phyloP scores from a whole-genome alignment of 2,797 vertebrate species.

The Sebastes steindachneri region DNA sequence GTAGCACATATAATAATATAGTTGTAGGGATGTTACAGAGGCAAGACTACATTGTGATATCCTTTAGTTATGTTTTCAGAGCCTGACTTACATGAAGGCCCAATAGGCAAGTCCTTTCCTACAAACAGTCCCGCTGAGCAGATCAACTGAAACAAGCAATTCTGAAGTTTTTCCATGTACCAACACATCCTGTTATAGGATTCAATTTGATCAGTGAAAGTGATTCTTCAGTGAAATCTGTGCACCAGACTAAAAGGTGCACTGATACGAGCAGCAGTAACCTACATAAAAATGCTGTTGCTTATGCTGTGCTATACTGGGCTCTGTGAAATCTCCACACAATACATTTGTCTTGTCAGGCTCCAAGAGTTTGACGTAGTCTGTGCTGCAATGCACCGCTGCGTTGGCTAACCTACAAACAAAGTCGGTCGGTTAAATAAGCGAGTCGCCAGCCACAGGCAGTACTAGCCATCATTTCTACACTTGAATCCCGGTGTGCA shows the following conservation, averaged over 20 bases:
- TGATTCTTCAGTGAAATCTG: not conserved
- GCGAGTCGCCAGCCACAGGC: not conserved
- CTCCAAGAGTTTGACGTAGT: not conserved
- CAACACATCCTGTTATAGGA: not conserved
- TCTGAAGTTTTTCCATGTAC: not conserved
- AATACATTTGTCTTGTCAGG: slow-evolving; percentile 10
- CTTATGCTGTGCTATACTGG: not conserved
- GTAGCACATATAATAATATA: not conserved
- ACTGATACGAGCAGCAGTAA: not conserved
- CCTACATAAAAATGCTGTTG: not conserved
- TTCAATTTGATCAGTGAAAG: not conserved
- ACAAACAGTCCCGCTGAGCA: not conserved
- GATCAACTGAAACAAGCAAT: not conserved
- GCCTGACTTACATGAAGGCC: not conserved
- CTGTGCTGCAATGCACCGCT: not conserved
- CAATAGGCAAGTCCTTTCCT: not conserved
- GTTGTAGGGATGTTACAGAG: not conserved
- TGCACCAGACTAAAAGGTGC: not conserved
- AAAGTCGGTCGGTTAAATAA: slow-evolving; percentile 1
- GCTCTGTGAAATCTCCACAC: slow-evolving; percentile 10
- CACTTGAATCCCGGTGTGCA: not conserved
- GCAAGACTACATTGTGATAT: not conserved
- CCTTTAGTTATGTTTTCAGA: not conserved
- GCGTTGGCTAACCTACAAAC: slow-evolving; percentile 18
- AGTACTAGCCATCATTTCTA: not conserved